These are phyloP conservation scores for Emydoidea blandingii DNA, from an alignment of 2,797 vertebrate genomes.

Conservation along the genomic window DNA sequence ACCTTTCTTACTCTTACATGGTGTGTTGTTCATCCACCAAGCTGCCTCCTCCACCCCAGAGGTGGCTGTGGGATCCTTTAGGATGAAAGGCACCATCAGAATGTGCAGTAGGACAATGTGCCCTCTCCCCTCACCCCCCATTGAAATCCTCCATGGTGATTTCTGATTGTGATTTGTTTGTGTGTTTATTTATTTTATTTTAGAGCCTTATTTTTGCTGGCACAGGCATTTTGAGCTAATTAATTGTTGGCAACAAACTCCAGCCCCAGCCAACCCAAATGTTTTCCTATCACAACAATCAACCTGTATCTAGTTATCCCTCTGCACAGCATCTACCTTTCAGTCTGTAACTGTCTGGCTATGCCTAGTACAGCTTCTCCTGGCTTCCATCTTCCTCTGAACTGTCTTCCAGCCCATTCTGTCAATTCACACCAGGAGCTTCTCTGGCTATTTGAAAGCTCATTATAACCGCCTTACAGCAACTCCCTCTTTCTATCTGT, in stretches of 20 bases:
- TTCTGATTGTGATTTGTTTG: accelerated
- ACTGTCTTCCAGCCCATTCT: not conserved
- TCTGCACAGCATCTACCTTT: conserved; percentile 1
- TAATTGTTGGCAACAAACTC: conserved; percentile 11
- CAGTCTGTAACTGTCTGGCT: not conserved
- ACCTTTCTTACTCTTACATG: not conserved
- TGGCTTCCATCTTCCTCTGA: not conserved
- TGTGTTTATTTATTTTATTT: not conserved
- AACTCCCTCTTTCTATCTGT: not conserved
- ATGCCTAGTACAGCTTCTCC: not conserved
- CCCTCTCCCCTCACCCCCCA: accelerated
- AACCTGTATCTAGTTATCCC: conserved; percentile 43
- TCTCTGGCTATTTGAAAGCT: conserved; percentile 31
- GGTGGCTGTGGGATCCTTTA: not conserved
- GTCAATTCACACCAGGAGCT: not conserved
- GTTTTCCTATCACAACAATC: conserved; percentile 49
- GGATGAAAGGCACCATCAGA: not conserved
- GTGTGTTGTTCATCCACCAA: accelerated
- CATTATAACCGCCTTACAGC: conserved; percentile 6
- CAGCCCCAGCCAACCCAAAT: not conserved
- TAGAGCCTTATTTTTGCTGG: not conserved
- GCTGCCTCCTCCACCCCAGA: not conserved
- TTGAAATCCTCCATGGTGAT: not conserved
- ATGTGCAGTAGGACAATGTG: not conserved
- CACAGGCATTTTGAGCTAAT: not conserved